Evolutionary conservation across 2,797 vertebrate genomes (phyloP).

Genomic region (Hirundo rustica): DNA sequence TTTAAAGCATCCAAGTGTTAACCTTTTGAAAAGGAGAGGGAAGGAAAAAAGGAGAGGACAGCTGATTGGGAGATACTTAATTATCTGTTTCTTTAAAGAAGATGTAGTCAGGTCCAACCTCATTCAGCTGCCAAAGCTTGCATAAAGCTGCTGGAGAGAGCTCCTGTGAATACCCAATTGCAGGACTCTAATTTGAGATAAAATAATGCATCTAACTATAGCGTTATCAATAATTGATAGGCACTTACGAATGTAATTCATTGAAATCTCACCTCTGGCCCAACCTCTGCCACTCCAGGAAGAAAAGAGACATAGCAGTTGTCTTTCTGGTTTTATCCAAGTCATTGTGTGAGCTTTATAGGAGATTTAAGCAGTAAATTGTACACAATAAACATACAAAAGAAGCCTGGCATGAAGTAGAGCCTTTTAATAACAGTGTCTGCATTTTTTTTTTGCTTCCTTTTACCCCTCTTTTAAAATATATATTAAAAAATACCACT

Average conservation of each 20-base stretch:
- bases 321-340: constrained; percentile 68
- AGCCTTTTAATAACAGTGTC: constrained; percentile 39
- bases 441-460: constrained; percentile 9
- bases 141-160: constrained; percentile 64
- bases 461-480: constrained; percentile 6
- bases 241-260: constrained; percentile 85
- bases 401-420: constrained; percentile 33
- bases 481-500: not conserved
- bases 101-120: constrained; percentile 66
- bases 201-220: constrained; percentile 86
- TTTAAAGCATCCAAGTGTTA: constrained; percentile 84
- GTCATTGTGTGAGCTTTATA: constrained; percentile 61
- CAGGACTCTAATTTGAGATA: constrained; percentile 86
- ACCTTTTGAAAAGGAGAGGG: constrained; percentile 82
- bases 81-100: constrained; percentile 86
- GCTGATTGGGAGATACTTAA: constrained; percentile 84
- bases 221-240: constrained; percentile 90
- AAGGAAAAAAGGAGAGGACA: constrained; percentile 51
- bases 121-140: constrained; percentile 74
- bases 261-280: constrained; percentile 88
- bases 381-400: constrained; percentile 54
- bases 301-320: constrained; percentile 53
- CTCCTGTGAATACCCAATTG: constrained; percentile 64
- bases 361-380: constrained; percentile 45
- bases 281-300: constrained; percentile 72